Conservation (phyloP, 1,140 invertebrate genomes). For the Platyscapa corneri region DNA sequence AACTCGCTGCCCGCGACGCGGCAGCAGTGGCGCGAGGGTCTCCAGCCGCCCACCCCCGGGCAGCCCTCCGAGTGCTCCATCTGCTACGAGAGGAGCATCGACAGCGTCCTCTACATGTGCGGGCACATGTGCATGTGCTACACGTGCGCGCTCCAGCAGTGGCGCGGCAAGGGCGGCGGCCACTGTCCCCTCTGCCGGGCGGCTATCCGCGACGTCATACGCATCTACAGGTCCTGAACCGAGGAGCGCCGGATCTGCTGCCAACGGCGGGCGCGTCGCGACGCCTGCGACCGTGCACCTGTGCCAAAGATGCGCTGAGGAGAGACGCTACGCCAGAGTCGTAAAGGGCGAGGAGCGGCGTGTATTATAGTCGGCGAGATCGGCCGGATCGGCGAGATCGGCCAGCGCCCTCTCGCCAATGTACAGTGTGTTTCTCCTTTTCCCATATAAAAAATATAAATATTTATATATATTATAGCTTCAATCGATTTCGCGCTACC, state of each 20-base stretch:
- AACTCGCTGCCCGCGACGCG: constrained; percentile 22
- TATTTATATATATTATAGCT: background rate
- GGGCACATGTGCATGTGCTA: constrained; percentile 99
- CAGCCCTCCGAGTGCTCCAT: constrained; percentile 88
- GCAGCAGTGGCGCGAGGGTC: constrained; percentile 71
- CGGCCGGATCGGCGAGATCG: too few species aligned
- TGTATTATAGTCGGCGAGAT: background rate
- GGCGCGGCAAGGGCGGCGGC: constrained; percentile 89
- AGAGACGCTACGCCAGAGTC: background rate
- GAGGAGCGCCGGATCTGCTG: background rate
- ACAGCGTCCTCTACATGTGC: constrained; percentile 96
- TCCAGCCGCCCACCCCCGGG: constrained; percentile 68
- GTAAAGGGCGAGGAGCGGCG: too few species aligned
- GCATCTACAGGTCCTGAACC: constrained; percentile 91
- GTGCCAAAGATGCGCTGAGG: constrained; percentile 41
- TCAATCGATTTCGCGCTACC: background rate
- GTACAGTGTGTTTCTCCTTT: background rate
- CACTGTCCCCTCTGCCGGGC: constrained; percentile 96
- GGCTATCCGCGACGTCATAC: constrained; percentile 94
- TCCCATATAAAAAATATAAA: background rate
- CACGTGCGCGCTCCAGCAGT: constrained; percentile 94
- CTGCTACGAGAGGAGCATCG: constrained; percentile 94
- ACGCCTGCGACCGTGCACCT: background rate
- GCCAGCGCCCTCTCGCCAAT: background rate
- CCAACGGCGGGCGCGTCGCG: background rate